phyloP scores from a whole-genome alignment of 1,140 invertebrate species.

The Drosophila jambulina region DNA sequence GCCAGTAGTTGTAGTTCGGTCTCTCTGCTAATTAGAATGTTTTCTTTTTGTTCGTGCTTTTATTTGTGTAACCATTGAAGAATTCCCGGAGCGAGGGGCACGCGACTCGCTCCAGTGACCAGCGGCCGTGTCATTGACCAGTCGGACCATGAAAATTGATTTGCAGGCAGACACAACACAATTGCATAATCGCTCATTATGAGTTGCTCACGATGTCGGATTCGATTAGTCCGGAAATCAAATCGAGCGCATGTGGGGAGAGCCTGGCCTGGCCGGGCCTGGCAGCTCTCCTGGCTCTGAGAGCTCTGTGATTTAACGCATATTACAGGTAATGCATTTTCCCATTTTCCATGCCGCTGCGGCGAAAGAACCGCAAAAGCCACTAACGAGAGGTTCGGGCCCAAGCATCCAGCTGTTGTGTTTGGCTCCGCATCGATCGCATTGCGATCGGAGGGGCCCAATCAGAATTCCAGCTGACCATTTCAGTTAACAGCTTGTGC shows the following conservation, averaged over 20 bases:
- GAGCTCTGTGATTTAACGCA: constrained; percentile 73
- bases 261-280: background rate
- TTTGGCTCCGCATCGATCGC: constrained; percentile 52
- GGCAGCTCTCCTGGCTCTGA: constrained; percentile 29
- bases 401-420: constrained; percentile 41
- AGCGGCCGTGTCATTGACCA: constrained; percentile 46
- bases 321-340: constrained; percentile 81
- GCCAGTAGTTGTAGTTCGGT: constrained; percentile 14
- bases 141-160: constrained; percentile 63
- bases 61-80: background rate
- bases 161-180: constrained; percentile 50
- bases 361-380: constrained; percentile 61
- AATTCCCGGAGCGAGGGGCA: constrained; percentile 18
- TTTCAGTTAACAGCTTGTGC: constrained; percentile 47
- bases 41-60: constrained; percentile 1
- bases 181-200: constrained; percentile 72
- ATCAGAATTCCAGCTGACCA: constrained; percentile 51
- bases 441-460: constrained; percentile 54
- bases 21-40: constrained; percentile 46
- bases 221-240: constrained; percentile 66
- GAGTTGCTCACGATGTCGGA: constrained; percentile 50
- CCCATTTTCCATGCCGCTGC: constrained; percentile 68
- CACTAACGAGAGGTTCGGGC: constrained; percentile 56
- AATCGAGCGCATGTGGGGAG: constrained; percentile 40
- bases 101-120: constrained; percentile 37